Evolutionary conservation across 2,113 vertebrate genomes (phyloP).

Genomic region (Mormoops blainvillei): DNA sequence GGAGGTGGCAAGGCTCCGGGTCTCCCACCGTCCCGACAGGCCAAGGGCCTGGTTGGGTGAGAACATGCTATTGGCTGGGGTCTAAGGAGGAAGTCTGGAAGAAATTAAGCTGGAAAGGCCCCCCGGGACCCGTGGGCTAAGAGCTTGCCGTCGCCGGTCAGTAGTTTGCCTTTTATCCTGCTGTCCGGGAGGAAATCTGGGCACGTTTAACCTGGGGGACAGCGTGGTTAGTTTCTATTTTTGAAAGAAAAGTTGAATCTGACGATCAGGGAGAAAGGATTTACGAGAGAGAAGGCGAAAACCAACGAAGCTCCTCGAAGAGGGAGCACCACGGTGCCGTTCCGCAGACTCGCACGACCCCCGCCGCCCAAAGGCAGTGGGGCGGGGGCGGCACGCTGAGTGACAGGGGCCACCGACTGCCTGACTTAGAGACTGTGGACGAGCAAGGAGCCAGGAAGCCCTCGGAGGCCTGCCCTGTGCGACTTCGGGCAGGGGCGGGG

Average conservation of each 20-base stretch:
- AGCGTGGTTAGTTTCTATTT: not conserved
- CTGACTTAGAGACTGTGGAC: not conserved
- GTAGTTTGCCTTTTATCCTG: not conserved
- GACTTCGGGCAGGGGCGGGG: not conserved
- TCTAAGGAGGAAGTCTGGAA: too few relatives aligned
- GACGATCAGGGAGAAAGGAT: not conserved
- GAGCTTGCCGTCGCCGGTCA: not conserved
- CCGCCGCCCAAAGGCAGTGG: too few relatives aligned
- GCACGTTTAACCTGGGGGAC: not conserved
- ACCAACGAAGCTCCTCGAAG: too few relatives aligned
- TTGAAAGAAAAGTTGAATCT: not conserved
- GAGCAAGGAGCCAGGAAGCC: not conserved
- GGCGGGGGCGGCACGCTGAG: too few relatives aligned
- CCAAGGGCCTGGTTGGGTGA: not conserved
- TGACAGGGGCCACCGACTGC: not conserved
- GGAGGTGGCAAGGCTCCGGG: not conserved
- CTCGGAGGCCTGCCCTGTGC: not conserved
- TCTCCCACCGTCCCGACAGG: not conserved
- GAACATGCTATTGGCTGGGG: not conserved
- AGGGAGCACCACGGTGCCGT: too few relatives aligned
- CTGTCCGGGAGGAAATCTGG: not conserved
- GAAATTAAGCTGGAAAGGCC: not conserved
- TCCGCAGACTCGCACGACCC: too few relatives aligned
- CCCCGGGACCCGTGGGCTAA: not conserved
- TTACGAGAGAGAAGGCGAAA: not conserved